Conservation (phyloP, 30 jellyfish, hydroid and myxozoan genomes). For the Chironex yamaguchii region DNA sequence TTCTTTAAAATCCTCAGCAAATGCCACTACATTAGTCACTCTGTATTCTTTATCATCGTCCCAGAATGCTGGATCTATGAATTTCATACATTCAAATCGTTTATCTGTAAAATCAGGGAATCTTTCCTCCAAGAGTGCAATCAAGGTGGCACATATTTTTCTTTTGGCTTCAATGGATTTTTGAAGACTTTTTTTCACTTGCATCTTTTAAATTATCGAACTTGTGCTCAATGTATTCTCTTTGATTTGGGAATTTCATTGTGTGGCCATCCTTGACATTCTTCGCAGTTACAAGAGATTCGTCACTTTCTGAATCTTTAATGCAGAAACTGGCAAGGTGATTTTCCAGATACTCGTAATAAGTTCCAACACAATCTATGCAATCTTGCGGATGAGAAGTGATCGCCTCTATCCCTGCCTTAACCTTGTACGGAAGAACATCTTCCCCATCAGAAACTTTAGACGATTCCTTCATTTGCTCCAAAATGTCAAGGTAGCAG, state of each 20-base stretch:
- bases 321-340: neutral
- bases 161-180: conserved; percentile 11
- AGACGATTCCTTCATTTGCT: conserved; percentile 10
- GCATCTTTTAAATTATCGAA: neutral
- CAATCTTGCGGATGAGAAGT: conserved; percentile 12
- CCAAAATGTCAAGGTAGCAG: conserved; percentile 49
- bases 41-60: conserved; percentile 22
- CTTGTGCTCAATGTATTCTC: neutral
- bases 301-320: neutral
- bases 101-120: conserved; percentile 6
- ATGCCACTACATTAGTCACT: neutral
- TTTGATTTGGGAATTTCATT: conserved; percentile 3
- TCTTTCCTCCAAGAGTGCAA: neutral
- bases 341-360: conserved; percentile 24
- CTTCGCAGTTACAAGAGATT: neutral
- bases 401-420: conserved; percentile 33
- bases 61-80: conserved; percentile 23
- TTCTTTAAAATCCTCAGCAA: neutral
- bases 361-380: conserved; percentile 16
- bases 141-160: neutral
- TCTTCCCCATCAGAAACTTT: conserved; percentile 67
- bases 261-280: neutral
- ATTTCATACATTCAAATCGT: neutral
- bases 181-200: conserved; percentile 7
- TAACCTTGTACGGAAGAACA: conserved; percentile 40